These are phyloP conservation scores for Athetis lepigone DNA, from an alignment of 2,888 invertebrate species.

Conservation along the genomic window DNA sequence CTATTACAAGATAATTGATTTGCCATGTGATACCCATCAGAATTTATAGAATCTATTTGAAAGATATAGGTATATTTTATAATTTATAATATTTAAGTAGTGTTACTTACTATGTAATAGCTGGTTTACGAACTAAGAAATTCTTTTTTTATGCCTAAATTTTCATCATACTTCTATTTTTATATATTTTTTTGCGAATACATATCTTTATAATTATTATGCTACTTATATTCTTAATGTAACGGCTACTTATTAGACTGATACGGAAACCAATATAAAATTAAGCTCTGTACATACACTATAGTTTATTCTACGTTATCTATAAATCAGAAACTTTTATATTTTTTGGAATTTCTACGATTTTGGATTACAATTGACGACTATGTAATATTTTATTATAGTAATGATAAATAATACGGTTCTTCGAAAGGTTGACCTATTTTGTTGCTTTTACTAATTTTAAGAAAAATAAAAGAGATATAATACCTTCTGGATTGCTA, in stretches of 20 bases:
- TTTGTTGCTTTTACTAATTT: not conserved
- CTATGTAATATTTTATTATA: conserved; percentile 43
- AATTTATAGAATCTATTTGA: conserved; percentile 34
- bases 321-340: conserved; percentile 41
- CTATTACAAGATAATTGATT: conserved; percentile 40
- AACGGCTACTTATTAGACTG: conserved; percentile 19
- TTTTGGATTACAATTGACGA: conserved; percentile 55
- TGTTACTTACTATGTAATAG: conserved; percentile 17
- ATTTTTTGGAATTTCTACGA: conserved; percentile 42
- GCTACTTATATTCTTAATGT: conserved; percentile 20
- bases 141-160: conserved; percentile 19
- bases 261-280: conserved; percentile 36
- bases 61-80: conserved; percentile 24
- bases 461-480: not conserved
- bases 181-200: conserved; percentile 20
- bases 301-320: conserved; percentile 29
- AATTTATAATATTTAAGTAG: conserved; percentile 5
- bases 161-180: conserved; percentile 19
- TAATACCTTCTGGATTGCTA: not conserved
- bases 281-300: conserved; percentile 36
- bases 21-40: conserved; percentile 45
- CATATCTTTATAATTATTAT: too few species aligned
- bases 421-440: conserved; percentile 17
- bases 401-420: conserved; percentile 17
- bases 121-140: conserved; percentile 37